These are phyloP conservation scores for Homalodisca vitripennis DNA, from an alignment of 1,140 invertebrate species.

Conservation along the genomic window DNA sequence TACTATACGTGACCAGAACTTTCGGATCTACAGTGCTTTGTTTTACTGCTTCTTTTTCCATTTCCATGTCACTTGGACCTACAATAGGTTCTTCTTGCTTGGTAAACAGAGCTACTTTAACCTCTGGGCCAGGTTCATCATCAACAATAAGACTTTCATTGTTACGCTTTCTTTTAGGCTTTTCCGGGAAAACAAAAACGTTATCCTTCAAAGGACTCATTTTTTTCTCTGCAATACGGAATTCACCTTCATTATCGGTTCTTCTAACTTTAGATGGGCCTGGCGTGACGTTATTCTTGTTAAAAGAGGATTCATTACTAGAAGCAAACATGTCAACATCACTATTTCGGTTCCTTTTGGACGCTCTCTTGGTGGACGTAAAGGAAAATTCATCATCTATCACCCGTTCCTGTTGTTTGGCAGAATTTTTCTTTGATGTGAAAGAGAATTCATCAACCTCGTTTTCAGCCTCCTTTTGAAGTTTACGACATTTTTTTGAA, in stretches of 20 bases:
- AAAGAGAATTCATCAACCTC: not conserved
- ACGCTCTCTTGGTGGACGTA: not conserved
- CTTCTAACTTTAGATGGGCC: not conserved
- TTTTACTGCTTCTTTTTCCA: not conserved
- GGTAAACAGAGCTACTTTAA: not conserved
- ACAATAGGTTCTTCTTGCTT: not conserved
- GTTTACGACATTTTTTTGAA: not conserved
- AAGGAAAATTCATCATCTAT: constrained; percentile 2
- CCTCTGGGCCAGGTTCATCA: not conserved
- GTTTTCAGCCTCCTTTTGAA: not conserved
- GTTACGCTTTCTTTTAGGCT: no score
- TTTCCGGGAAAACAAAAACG: no score
- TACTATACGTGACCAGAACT: not conserved
- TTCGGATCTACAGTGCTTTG: not conserved
- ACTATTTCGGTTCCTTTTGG: not conserved
- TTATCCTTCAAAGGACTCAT: no score
- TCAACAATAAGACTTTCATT: not conserved
- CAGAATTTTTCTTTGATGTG: not conserved
- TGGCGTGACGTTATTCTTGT: no score
- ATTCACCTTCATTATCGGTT: not conserved
- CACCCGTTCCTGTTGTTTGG: not conserved
- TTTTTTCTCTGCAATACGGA: not conserved
- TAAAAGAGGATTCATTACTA: not conserved
- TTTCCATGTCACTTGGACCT: not conserved
- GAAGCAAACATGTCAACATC: constrained; percentile 2